Evolutionary conservation across 2,888 invertebrate genomes (phyloP), one percentile per base, ranked within the genome.

Genomic region (Drosophila infuscata): DNA sequence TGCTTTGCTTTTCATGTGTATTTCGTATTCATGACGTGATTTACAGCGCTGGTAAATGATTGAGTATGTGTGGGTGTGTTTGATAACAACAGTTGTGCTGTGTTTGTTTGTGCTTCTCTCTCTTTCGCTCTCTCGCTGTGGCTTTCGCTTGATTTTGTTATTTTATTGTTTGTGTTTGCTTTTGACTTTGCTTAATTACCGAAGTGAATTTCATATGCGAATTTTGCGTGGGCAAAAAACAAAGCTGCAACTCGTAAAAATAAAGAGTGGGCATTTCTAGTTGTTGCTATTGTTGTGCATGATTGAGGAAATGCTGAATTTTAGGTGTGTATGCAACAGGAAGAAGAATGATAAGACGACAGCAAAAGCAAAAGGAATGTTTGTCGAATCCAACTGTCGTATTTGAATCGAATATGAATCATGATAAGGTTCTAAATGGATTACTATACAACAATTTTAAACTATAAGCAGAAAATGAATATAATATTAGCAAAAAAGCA

Each of bases 1-100:
- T 63, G 57, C 46, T 33, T 43, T 65, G 36, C n/a, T 49, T 58
- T 75, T 29, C 30, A 30, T 65, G 29, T 60, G 38, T 58, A 72
- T 70, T 82, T 78, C 78, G 70, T 81, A 75, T 83, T 82, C 82
- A 84, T 82, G 82, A 84, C 75, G 85, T 76, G 75, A 84, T 79
- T 76, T 73, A 35, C 57, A 46, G 53, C 54, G 30, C 48, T 51
- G 61, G 41, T 70, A 64, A 48, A 29, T 60, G 66, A 43, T 36
- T 53, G 29, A 46, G 49, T 56, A 43, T 63, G 53, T 30, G 60
- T 72, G 68, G 38, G 52, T 49, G 62, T 64, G 64, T 64, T 68
- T 79, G 79, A 81, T 81, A 79, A 79, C 79, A 81, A 61, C 81
- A 49, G 63, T 69, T 60, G 52, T 36, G 52, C 33, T 71, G 25